Conservation (phyloP, 2,888 invertebrate species). For the Melieria crassipennis region DNA sequence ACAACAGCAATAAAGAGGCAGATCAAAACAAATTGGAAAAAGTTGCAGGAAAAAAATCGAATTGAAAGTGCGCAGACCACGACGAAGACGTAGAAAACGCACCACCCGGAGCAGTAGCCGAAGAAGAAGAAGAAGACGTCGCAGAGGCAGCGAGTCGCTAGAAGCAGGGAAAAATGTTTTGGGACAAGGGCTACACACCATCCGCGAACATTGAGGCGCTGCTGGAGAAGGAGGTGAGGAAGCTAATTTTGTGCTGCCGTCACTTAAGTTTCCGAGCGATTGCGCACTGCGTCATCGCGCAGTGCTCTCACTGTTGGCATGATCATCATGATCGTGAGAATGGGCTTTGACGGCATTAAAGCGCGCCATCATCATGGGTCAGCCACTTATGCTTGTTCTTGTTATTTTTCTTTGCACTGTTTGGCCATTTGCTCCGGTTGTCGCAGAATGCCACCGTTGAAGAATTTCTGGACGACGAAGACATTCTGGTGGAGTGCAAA, state of each 20-base stretch:
- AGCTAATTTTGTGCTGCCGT: not conserved
- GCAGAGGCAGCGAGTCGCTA: constrained; percentile 28
- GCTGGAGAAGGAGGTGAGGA: constrained; percentile 64
- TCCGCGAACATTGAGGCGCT: constrained; percentile 66
- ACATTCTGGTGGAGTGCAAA: constrained; percentile 95
- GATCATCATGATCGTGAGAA: not conserved
- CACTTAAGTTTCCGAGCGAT: constrained; percentile 32
- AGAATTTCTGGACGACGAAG: constrained; percentile 93
- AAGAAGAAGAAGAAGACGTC: constrained; percentile 22
- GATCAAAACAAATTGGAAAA: constrained; percentile 6
- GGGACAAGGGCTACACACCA: constrained; percentile 65
- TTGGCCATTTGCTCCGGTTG: not conserved
- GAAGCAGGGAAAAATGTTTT: constrained; percentile 59
- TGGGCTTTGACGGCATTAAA: no score
- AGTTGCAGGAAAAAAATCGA: constrained; percentile 12
- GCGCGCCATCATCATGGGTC: no score
- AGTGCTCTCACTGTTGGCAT: not conserved
- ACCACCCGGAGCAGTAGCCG: constrained; percentile 2
- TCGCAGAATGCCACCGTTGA: constrained; percentile 87
- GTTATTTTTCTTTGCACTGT: not conserved
- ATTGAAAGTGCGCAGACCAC: constrained; percentile 35
- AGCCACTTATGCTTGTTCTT: no score
- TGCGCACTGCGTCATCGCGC: constrained; percentile 18
- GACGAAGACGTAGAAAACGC: constrained; percentile 35
- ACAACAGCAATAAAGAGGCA: constrained; percentile 8